Conservation (phyloP, 2,797 vertebrate genomes). For the Semaprochilodus insignis region DNA sequence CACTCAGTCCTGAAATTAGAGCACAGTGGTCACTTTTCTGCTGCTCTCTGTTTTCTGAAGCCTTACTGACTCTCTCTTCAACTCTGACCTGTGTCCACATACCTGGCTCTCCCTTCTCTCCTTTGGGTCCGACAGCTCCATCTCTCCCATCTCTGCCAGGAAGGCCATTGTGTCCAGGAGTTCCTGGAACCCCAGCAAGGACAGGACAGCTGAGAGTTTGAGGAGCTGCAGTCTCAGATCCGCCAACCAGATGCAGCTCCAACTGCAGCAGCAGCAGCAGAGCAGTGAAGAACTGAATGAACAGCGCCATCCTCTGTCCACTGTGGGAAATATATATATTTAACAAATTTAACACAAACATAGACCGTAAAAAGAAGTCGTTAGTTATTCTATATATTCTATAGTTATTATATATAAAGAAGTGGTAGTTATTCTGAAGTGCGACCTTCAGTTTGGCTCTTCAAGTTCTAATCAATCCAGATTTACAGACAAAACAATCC, state of each 20-base stretch:
- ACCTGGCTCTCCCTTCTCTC: slow-evolving; percentile 48
- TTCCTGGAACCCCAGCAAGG: slow-evolving; percentile 44
- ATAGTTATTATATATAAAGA: too few species aligned
- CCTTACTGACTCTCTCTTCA: not conserved
- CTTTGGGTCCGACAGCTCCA: slow-evolving; percentile 36
- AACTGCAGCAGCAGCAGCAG: slow-evolving; percentile 14
- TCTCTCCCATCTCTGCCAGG: slow-evolving; percentile 31
- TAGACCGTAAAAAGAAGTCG: too few species aligned
- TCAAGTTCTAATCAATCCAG: too few species aligned
- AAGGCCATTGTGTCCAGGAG: slow-evolving; percentile 42
- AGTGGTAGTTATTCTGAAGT: too few species aligned
- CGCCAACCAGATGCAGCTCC: not conserved
- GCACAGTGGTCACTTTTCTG: not conserved
- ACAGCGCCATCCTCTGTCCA: slow-evolving; percentile 18
- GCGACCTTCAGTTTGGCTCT: too few species aligned
- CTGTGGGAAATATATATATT: not conserved
- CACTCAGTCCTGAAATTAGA: slow-evolving; percentile 28
- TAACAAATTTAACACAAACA: too few species aligned
- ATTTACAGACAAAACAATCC: too few species aligned
- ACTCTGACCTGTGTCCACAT: not conserved
- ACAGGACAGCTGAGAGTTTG: slow-evolving; percentile 29
- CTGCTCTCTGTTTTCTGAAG: slow-evolving; percentile 5
- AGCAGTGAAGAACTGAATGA: not conserved
- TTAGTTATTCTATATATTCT: too few species aligned
- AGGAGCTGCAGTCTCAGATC: not conserved